Evolutionary conservation across 35 echinoderm and acorn worm species (phyloP).

Genomic region (Amphiura filiformis): DNA sequence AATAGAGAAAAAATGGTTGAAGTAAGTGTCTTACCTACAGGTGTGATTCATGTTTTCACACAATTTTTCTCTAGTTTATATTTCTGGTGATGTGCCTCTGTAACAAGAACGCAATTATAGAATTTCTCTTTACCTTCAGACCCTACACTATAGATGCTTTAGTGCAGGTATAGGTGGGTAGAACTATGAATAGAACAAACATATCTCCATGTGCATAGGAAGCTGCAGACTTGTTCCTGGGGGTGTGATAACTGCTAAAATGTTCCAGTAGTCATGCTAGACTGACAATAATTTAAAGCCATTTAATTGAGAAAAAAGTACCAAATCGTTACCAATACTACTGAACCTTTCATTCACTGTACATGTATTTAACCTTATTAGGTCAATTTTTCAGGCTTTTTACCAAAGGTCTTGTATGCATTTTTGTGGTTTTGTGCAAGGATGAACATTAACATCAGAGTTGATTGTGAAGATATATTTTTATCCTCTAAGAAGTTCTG

Average conservation of each 20-base stretch:
- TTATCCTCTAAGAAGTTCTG: constrained; percentile 76
- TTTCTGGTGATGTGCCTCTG: too few relatives aligned
- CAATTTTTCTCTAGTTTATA: too few relatives aligned
- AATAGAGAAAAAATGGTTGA: constrained; percentile 99
- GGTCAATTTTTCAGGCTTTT: constrained; percentile 77
- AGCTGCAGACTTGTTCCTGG: too few relatives aligned
- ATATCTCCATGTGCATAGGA: too few relatives aligned
- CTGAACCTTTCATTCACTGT: not conserved
- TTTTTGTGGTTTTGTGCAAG: not conserved
- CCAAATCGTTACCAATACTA: constrained; percentile 56
- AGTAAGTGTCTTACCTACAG: constrained; percentile 38
- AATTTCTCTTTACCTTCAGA: too few relatives aligned
- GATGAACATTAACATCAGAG: not conserved
- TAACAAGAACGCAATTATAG: too few relatives aligned
- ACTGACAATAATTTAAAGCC: constrained; percentile 83
- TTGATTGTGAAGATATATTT: not conserved
- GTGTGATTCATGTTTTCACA: too few relatives aligned
- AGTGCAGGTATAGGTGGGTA: too few relatives aligned
- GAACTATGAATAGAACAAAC: too few relatives aligned
- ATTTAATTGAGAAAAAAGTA: constrained; percentile 88
- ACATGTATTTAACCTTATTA: constrained; percentile 68
- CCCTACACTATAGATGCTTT: too few relatives aligned
- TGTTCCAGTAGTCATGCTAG: constrained; percentile 64
- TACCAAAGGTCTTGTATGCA: constrained; percentile 39
- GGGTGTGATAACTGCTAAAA: not conserved